phyloP scores from a whole-genome alignment of 2,113 vertebrate genomes.

The Zosterops borbonicus region DNA sequence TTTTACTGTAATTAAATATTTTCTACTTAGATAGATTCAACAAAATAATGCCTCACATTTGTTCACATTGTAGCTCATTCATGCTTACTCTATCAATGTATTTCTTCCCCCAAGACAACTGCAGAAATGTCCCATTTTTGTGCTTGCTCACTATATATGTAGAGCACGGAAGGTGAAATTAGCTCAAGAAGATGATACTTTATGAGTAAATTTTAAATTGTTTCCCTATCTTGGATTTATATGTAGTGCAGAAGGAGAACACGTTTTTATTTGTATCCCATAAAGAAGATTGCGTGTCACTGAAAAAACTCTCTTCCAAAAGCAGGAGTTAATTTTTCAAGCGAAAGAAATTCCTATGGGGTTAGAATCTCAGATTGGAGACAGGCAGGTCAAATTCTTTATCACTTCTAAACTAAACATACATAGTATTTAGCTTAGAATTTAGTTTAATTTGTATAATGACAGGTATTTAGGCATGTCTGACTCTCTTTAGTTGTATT shows the following conservation, averaged over 20 bases:
- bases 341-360: background rate
- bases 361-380: background rate
- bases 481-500: background rate
- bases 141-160: background rate
- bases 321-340: background rate
- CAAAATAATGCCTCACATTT: background rate
- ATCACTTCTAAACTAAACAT: background rate
- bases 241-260: background rate
- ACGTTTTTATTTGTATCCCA: background rate
- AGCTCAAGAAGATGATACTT: background rate
- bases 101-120: background rate
- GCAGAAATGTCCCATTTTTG: background rate
- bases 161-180: background rate
- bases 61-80: background rate
- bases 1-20: background rate
- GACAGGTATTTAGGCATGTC: background rate
- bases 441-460: background rate
- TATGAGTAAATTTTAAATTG: background rate
- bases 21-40: background rate
- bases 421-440: background rate
- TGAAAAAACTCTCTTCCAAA: background rate
- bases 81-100: background rate
- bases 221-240: background rate
- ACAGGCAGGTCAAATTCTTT: background rate
- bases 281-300: background rate